Evolutionary conservation across 35 echinoderm and acorn worm genomes (phyloP), one percentile per base, ranked within the genome.

Genomic region (Apostichopus parvimensis): DNA sequence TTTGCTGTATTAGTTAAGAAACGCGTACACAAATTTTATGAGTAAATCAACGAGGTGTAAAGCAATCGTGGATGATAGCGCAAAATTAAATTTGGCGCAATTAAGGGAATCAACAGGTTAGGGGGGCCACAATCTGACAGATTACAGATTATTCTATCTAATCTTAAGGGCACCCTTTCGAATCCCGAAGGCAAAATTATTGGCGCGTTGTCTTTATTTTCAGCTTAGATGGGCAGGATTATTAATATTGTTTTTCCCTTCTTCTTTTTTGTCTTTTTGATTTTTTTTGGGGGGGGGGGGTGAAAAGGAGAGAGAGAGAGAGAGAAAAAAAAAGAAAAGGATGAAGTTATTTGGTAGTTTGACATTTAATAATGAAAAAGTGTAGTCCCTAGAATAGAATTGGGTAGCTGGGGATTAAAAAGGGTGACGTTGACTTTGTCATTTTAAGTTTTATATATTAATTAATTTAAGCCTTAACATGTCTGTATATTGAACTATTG

Each of bases 61-160:
- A 68, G 64, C 18, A 11, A 82, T 82, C 54, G 17, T 56, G 79
- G 52, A 82, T 82, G 52, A 53, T 54, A 82, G 79, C 54, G 34
- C 34, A 17, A 82, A 82, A 82, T 82, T 82, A 55, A 82, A 82
- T 82, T 82, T 82, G 45, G 79, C n/a, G 45, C 55, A 82, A 82
- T 82, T 17, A 82, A 82, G 34, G 34, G 55, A n/a, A 82, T 82
- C 79, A 82, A 82, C 79, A 82, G 79, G 79, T 82, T 82, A 68
- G 64, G 64, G 79, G 52, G 78, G 79, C 79, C 55, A 55, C 9
- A 9, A 18, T 54, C 55, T 82, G 79, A 82, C 79, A 82, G 79
- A 68, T 82, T 82, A 8, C 34, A 9, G 6, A 17, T 7, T 10
- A 82, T 82, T 82, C 14, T 82, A 55, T 56, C 15, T 82, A 68